These are phyloP conservation scores for Leuciscus idus DNA, from an alignment of 2,113 vertebrate genomes.

Conservation along the genomic window DNA sequence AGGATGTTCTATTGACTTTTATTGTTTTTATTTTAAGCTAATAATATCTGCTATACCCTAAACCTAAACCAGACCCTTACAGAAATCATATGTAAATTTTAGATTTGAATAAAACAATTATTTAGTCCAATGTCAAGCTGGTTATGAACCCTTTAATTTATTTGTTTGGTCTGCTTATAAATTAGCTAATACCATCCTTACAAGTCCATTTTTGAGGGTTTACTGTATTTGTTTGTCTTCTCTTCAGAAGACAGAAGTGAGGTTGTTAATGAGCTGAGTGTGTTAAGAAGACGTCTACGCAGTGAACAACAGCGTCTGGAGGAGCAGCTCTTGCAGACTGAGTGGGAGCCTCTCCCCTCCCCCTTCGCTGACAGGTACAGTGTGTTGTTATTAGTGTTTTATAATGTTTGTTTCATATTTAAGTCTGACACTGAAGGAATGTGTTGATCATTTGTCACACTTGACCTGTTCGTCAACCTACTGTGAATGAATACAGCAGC, in stretches of 20 bases:
- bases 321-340: conserved; percentile 74
- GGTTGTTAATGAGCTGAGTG: conserved; percentile 85
- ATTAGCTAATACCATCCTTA: not conserved
- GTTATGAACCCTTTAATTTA: too few relatives aligned
- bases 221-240: conserved; percentile 2
- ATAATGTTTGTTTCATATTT: not conserved
- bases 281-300: conserved; percentile 84
- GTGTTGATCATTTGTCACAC: not conserved
- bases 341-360: conserved; percentile 69
- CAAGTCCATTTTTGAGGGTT: not conserved
- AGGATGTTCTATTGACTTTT: too few relatives aligned
- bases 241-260: conserved; percentile 55
- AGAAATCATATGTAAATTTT: not conserved
- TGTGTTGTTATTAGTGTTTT: not conserved
- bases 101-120: not conserved
- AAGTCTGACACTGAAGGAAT: not conserved
- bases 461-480: not conserved
- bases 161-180: too few relatives aligned
- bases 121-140: not conserved
- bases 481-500: not conserved
- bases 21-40: not conserved
- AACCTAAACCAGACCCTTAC: not conserved
- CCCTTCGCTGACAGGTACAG: conserved; percentile 52
- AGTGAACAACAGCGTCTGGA: conserved; percentile 85
- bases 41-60: not conserved